These are phyloP conservation scores for Cryptops parisi DNA, from an alignment of 2,888 invertebrate species.

Conservation along the genomic window DNA sequence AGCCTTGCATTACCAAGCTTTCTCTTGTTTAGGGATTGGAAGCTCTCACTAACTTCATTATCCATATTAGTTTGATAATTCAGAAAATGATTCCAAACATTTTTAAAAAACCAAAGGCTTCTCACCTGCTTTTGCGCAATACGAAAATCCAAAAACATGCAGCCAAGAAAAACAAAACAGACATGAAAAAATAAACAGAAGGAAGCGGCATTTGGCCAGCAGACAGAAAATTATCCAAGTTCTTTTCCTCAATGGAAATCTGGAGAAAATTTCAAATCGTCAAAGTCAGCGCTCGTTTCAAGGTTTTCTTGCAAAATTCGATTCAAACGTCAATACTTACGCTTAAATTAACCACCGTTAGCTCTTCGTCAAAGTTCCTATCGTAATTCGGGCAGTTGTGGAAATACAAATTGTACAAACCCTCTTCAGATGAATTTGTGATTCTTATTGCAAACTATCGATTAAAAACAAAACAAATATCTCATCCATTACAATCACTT, in stretches of 20 bases:
- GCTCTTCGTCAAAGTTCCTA: constrained; percentile 20
- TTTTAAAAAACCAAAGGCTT: no score
- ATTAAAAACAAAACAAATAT: no score
- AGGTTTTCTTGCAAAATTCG: background rate
- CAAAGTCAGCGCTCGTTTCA: background rate
- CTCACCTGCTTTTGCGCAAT: constrained; percentile 56
- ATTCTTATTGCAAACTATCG: constrained; percentile 72
- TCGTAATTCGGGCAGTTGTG: constrained; percentile 64
- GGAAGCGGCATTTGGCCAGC: constrained; percentile 96
- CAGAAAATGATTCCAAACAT: background rate
- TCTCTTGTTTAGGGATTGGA: no score
- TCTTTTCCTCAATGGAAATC: constrained; percentile 77
- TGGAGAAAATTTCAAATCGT: constrained; percentile 29
- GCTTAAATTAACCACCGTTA: constrained; percentile 48
- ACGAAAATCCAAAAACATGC: constrained; percentile 86
- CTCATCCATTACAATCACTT: no score
- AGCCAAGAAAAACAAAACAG: constrained; percentile 67
- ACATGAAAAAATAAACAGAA: constrained; percentile 76
- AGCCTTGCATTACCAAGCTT: no score
- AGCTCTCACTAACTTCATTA: no score
- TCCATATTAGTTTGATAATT: no score
- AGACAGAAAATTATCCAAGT: constrained; percentile 70
- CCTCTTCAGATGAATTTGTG: constrained; percentile 61
- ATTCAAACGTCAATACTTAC: constrained; percentile 38
- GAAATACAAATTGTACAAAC: constrained; percentile 86